A percentile compares a stretch with the other conserved stretches of the same genome.
phyloP scores from a whole-genome alignment of 2,888 invertebrate species.

The Drosophila borborema region DNA sequence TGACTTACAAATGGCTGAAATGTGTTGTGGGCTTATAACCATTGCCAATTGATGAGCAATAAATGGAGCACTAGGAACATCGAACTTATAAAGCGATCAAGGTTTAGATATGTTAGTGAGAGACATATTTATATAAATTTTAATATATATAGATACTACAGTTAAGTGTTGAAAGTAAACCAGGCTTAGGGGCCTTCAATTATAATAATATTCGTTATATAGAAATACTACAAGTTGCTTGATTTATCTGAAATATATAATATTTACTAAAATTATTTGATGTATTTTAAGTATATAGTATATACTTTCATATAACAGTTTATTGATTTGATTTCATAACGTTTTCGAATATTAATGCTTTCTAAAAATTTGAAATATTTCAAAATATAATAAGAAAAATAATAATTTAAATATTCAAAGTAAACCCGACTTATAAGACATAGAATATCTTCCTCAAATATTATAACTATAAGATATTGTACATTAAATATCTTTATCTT shows the following conservation, averaged over 20 bases:
- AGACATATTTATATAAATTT: background rate
- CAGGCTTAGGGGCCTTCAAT: background rate
- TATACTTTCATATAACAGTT: background rate
- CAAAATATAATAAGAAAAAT: no score
- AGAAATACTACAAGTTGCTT: background rate
- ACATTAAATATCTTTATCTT: no score
- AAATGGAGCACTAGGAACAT: slow-evolving; percentile 2
- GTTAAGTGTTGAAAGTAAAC: background rate
- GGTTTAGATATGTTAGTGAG: background rate
- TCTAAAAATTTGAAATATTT: background rate
- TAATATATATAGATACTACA: background rate
- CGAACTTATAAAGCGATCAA: slow-evolving; percentile 10
- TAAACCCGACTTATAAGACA: no score
- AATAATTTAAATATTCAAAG: no score
- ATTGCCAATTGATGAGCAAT: slow-evolving; percentile 9
- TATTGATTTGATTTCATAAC: background rate
- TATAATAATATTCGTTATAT: background rate
- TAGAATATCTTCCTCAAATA: no score
- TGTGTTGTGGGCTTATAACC: slow-evolving; percentile 21
- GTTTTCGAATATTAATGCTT: background rate
- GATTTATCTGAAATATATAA: no score
- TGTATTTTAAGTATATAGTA: no score
- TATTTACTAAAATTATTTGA: no score
- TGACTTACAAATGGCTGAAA: slow-evolving; percentile 66
- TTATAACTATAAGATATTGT: background rate